Evolutionary conservation across 1,140 invertebrate genomes (phyloP).

Genomic region (Drosophila lini): DNA sequence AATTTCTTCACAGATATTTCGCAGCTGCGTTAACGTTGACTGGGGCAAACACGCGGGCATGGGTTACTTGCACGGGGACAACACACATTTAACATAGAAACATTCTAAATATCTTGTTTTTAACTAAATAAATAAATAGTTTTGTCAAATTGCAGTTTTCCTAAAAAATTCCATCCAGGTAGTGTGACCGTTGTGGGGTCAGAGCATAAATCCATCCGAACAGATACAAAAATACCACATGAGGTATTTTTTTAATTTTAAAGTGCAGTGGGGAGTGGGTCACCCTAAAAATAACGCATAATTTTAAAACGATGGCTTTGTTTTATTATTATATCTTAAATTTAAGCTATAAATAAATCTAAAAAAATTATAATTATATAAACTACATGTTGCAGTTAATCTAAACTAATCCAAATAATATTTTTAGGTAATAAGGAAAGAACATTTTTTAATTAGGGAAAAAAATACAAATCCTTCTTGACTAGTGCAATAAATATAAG

Average conservation of each 20-base stretch:
- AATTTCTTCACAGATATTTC: slow-evolving; percentile 37
- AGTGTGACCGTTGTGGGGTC: slow-evolving; percentile 9
- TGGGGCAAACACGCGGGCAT: background rate
- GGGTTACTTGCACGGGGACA: background rate
- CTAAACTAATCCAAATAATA: too few species aligned
- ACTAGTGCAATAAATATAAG: too few species aligned
- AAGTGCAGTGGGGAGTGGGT: background rate
- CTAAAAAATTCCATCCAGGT: slow-evolving; percentile 21
- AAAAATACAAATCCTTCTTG: too few species aligned
- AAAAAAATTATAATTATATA: too few species aligned
- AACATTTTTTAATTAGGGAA: too few species aligned
- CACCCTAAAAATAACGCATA: slow-evolving; percentile 7
- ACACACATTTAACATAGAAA: slow-evolving; percentile 6
- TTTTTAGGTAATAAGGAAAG: too few species aligned
- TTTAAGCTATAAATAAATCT: too few species aligned
- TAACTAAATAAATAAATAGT: slow-evolving; percentile 30
- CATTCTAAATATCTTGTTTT: background rate
- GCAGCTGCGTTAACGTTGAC: background rate
- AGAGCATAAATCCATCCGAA: background rate
- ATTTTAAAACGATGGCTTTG: background rate
- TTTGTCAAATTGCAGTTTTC: slow-evolving; percentile 30
- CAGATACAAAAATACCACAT: background rate
- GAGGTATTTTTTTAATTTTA: background rate
- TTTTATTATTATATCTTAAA: background rate
- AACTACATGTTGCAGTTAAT: background rate